Base-by-base conservation (phyloP, 2,797 vertebrate species). In the Emys orbicularis region DNA sequence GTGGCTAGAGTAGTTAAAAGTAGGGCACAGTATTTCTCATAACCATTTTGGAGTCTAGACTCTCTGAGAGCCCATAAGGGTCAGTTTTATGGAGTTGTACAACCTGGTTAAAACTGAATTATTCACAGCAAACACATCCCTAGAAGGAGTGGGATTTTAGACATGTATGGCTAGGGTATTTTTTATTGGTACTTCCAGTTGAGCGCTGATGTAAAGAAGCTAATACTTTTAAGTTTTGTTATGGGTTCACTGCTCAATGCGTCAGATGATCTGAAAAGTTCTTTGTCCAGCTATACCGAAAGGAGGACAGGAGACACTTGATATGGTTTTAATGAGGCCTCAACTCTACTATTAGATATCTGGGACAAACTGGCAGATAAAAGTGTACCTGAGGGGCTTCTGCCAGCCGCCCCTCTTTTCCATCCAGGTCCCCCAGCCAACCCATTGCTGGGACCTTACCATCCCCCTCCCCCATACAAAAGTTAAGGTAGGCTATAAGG, bases 21-120 rank as follows among this genome's bases (percentile, higher is more conserved):
- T 68, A 68, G 34, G 18, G n/a, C 8, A 65, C 9, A 23, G n/a
- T 68, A 37, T 68, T 68, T 68, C n/a, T 68, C 65, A 13, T 59
- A 68, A 68, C 16, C 34, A 37, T 68, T 68, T n/a, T 68, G n/a
- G 34, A 37, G 19, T 68, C 34, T 68, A 68, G 18, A n/a, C 4
- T 41, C n/a, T 84, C 9, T 59, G 52, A 94, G 44, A 81, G 84
- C 83, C 65, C 23, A 41, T 21, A 89, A 19, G 37, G 82, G 37
- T 56, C 37, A 57, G 12, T 76, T 19, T 79, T 25, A 5, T 59
- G 83, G 25, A 83, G 47, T 4, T 23, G 25, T 7, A 18, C 37
- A 49, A 56, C 82, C 83, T 90, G 87, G 13, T 79, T 95, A 53
- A 80, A 56, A 3, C 79, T 65, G 88, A 96, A 47, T 41, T 80